These are phyloP conservation scores for Zonitis immaculata DNA, from an alignment of 2,888 invertebrate genomes.

Conservation along the genomic window DNA sequence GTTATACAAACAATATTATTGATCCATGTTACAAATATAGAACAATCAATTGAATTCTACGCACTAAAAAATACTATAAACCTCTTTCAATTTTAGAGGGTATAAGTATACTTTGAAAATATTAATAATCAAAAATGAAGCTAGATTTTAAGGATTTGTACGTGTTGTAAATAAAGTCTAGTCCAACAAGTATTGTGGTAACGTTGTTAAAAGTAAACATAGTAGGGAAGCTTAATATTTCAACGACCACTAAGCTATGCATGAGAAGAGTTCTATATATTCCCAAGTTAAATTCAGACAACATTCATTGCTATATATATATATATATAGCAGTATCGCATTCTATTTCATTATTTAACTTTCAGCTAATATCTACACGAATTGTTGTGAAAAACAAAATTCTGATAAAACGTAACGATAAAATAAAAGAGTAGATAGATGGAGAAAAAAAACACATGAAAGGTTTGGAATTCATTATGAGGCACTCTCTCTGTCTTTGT, in stretches of 20 bases:
- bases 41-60: too few species aligned
- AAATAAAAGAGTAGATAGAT: too few species aligned
- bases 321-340: too few species aligned
- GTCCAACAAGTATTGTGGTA: neutral
- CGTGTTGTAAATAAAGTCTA: neutral
- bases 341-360: slow-evolving; percentile 31
- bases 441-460: neutral
- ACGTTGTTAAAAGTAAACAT: slow-evolving; percentile 19
- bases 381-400: too few species aligned
- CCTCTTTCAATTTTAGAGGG: too few species aligned
- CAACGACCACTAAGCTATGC: slow-evolving; percentile 25
- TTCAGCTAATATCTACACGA: slow-evolving; percentile 23
- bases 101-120: too few species aligned
- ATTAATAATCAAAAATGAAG: too few species aligned
- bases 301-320: slow-evolving; percentile 29
- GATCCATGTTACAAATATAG: too few species aligned
- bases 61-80: too few species aligned
- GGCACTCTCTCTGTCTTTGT: neutral
- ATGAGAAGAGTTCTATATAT: slow-evolving; percentile 26
- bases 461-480: neutral
- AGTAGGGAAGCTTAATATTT: slow-evolving; percentile 22
- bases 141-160: too few species aligned
- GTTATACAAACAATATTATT: too few species aligned
- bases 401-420: too few species aligned
- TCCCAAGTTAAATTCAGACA: slow-evolving; percentile 26